Evolutionary conservation across 2,797 vertebrate genomes (phyloP), one percentile per base, ranked within the genome.

Genomic region (Micrastur ruficollis): DNA sequence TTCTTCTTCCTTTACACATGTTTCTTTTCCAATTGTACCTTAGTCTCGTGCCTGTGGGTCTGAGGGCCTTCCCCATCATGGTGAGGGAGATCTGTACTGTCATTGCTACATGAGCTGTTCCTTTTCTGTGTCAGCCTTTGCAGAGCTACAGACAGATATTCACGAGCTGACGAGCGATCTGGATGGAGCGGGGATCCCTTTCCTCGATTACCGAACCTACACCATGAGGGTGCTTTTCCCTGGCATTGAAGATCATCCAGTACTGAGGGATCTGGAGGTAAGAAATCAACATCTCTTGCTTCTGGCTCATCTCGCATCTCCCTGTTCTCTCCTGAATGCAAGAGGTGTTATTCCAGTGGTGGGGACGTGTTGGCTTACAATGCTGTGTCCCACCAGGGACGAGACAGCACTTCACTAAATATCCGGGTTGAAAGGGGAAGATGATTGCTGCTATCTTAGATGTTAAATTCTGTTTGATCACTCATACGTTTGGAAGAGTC

Each of bases 181-280:
- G 91, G 99, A 99, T 2, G 99, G 99, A 86, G 99, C 99, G 0
- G 99, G 99, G 23, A 99, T 99, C 93, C 99, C 99, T 15, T 99
- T 99, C 97, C 98, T 99, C 4, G 99, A 99, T 95, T 99, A 99
- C 89, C 98, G 99, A 94, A 99, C 99, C 23, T 99, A 99, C 86
- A 99, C 99, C 11, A 99, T 99, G 99, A 98, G 99, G 68, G 99
- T 99, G 65, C 98, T 99, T 34, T 99, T 99, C 95, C 99, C 99
- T 31, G 99, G 99, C 36, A 99, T 99, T 19, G 99, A 99, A 96
- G 99, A 99, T 70, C 99, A 99, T 83, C 99, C 99, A n/a, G 99
- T 99, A 16, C 98, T 99, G 58, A 98, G 99, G 95, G 99, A 99
- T 94, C 97, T 99, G n/a, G 99, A 99, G 99, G 99, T 99, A 97